Evolutionary conservation across 2,888 invertebrate species (phyloP).

Genomic region (Platerodrilus igneus): DNA sequence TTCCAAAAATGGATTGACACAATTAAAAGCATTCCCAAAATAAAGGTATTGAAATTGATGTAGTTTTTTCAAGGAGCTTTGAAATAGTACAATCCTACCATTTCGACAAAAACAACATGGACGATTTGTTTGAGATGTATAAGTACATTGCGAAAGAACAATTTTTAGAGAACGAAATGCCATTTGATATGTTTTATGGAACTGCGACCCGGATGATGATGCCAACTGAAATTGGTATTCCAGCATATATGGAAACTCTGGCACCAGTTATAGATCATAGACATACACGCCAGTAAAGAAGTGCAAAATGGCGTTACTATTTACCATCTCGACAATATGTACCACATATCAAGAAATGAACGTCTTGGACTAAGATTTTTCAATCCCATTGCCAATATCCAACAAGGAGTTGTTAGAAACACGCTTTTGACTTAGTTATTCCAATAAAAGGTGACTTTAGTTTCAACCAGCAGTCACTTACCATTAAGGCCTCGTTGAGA

Average conservation of each 20-base stretch:
- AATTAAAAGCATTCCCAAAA: slow-evolving; percentile 21
- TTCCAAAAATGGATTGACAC: too few relatives aligned
- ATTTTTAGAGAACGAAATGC: slow-evolving; percentile 18
- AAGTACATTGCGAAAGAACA: slow-evolving; percentile 14
- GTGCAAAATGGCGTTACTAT: slow-evolving; percentile 31
- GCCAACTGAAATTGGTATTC: slow-evolving; percentile 46
- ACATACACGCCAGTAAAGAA: slow-evolving; percentile 34
- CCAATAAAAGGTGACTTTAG: slow-evolving; percentile 37
- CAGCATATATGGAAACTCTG: slow-evolving; percentile 37
- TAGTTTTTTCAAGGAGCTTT: slow-evolving; percentile 22
- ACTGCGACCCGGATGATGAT: slow-evolving; percentile 28
- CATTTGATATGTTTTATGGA: slow-evolving; percentile 27
- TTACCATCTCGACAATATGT: slow-evolving; percentile 34
- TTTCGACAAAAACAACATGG: slow-evolving; percentile 26
- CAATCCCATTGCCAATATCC: slow-evolving; percentile 47
- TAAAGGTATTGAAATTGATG: slow-evolving; percentile 27
- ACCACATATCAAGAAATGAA: slow-evolving; percentile 38
- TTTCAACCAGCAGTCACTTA: slow-evolving; percentile 35
- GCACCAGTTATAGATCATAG: slow-evolving; percentile 33
- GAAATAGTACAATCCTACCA: slow-evolving; percentile 25
- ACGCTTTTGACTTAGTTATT: slow-evolving; percentile 35
- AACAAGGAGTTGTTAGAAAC: slow-evolving; percentile 45
- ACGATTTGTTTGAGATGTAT: slow-evolving; percentile 13
- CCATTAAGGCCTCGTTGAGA: slow-evolving; percentile 38
- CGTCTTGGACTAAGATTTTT: slow-evolving; percentile 43